Percentiles rank a stretch among this genome's conserved stretches.
phyloP scores from a whole-genome alignment of 2,888 invertebrate species.

The Eristalis pertinax region DNA sequence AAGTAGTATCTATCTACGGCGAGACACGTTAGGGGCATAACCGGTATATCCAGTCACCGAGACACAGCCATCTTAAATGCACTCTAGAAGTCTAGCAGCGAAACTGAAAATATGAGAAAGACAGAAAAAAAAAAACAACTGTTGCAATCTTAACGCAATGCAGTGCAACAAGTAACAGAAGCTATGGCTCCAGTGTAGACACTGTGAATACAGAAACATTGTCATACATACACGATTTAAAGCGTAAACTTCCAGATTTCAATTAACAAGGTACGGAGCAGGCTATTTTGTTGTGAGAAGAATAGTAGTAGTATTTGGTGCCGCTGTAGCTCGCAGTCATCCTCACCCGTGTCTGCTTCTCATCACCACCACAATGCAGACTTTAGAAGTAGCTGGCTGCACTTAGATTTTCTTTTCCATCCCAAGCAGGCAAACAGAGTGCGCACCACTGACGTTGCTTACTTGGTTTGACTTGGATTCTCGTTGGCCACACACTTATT shows the following conservation, averaged over 20 bases:
- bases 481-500: constrained; percentile 51
- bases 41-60: constrained; percentile 69
- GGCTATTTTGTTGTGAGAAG: constrained; percentile 53
- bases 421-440: constrained; percentile 32
- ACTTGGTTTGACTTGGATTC: constrained; percentile 28
- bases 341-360: not conserved
- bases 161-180: constrained; percentile 34
- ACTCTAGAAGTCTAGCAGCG: constrained; percentile 49
- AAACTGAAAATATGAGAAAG: constrained; percentile 63
- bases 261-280: constrained; percentile 47
- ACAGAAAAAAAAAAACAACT: constrained; percentile 27
- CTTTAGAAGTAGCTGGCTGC: constrained; percentile 28
- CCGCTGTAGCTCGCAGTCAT: not conserved
- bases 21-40: constrained; percentile 60
- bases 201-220: constrained; percentile 35
- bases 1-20: constrained; percentile 37
- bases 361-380: not conserved
- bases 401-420: constrained; percentile 58
- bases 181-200: constrained; percentile 14
- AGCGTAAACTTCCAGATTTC: constrained; percentile 62
- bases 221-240: constrained; percentile 44
- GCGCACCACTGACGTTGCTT: constrained; percentile 1
- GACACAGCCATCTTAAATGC: constrained; percentile 56
- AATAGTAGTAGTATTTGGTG: not conserved
- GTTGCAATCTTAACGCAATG: constrained; percentile 64